Evolutionary conservation across 2,888 invertebrate species (phyloP).

Genomic region (Proisotoma minuta): DNA sequence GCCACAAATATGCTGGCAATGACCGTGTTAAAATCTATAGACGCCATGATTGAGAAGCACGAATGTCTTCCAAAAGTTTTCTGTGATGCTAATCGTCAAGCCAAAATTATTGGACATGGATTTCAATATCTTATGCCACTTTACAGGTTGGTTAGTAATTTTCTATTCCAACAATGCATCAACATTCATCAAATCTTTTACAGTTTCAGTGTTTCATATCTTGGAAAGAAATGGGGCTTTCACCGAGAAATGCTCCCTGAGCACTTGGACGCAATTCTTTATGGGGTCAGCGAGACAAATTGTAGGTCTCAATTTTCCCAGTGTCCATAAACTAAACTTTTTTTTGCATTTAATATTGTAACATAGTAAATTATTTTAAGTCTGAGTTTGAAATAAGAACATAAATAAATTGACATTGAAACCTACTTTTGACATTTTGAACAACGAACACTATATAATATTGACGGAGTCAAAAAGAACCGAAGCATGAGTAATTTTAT

Average conservation of each 20-base stretch:
- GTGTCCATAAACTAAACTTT: constrained; percentile 18
- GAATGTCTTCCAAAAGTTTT: constrained; percentile 40
- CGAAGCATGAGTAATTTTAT: too few species aligned
- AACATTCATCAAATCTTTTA: not conserved
- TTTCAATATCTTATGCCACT: constrained; percentile 37
- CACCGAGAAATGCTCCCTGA: constrained; percentile 32
- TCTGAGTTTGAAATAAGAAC: too few species aligned
- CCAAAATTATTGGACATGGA: constrained; percentile 29
- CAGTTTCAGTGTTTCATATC: constrained; percentile 38
- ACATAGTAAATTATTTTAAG: not conserved
- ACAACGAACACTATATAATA: too few species aligned
- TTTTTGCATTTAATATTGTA: not conserved
- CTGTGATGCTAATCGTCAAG: constrained; percentile 43
- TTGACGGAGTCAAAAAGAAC: too few species aligned
- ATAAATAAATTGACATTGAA: too few species aligned
- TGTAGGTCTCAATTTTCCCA: constrained; percentile 38
- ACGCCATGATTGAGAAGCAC: constrained; percentile 36
- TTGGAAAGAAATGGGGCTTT: constrained; percentile 33
- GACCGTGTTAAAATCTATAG: constrained; percentile 39
- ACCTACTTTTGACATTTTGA: too few species aligned
- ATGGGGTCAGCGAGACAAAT: constrained; percentile 38
- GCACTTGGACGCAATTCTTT: constrained; percentile 39
- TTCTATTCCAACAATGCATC: constrained; percentile 2
- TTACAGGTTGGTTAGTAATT: constrained; percentile 1
- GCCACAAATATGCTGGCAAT: constrained; percentile 26